Percentiles rank a stretch among this genome's conserved stretches.
These are phyloP conservation scores for Sminthurinus signatus DNA, from an alignment of 1,140 invertebrate species.

Conservation along the genomic window DNA sequence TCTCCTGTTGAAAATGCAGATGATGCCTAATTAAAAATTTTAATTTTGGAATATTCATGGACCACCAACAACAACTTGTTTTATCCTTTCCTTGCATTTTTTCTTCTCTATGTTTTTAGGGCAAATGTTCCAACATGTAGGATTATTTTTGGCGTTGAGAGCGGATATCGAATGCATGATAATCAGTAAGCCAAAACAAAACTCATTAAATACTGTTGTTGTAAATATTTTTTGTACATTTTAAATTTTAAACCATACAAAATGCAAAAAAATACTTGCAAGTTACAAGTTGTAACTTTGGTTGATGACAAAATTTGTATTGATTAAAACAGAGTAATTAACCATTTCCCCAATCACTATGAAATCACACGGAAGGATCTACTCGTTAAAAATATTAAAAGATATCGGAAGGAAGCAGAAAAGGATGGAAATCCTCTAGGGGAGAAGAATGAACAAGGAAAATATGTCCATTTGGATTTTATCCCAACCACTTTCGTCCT, in stretches of 20 bases:
- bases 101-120: too few species aligned
- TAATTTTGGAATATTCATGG: too few species aligned
- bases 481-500: constrained; percentile 88
- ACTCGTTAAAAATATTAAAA: constrained; percentile 90
- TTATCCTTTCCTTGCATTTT: too few species aligned
- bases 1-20: too few species aligned
- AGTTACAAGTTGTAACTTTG: too few species aligned
- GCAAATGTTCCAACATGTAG: constrained; percentile 81
- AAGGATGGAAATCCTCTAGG: constrained; percentile 80
- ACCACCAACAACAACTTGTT: too few species aligned
- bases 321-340: constrained; percentile 74
- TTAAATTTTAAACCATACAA: too few species aligned
- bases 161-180: constrained; percentile 82
- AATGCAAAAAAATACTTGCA: too few species aligned
- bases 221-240: too few species aligned
- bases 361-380: constrained; percentile 90
- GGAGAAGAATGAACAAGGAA: constrained; percentile 57
- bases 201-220: too few species aligned
- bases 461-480: constrained; percentile 78
- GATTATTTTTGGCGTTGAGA: constrained; percentile 86
- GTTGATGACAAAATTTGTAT: too few species aligned
- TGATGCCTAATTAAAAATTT: too few species aligned
- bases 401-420: constrained; percentile 85
- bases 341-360: constrained; percentile 91
- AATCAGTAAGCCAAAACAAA: constrained; percentile 86